Percentiles rank a stretch among this genome's conserved stretches.
phyloP scores from a whole-genome alignment of 2,888 invertebrate genomes.

The Calliopum simillimum region DNA sequence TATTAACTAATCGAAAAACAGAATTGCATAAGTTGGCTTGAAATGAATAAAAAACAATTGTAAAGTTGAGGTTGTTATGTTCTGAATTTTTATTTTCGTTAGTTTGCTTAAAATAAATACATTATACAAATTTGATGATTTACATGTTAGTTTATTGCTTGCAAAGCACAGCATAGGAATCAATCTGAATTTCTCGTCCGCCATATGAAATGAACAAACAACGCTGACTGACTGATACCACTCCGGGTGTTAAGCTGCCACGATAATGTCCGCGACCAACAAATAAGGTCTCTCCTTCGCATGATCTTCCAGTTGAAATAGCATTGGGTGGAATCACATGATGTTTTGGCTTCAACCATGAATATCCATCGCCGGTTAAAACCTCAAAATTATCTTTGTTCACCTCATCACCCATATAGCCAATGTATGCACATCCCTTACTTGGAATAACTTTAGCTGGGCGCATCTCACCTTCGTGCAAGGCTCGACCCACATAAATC shows the following conservation, averaged over 20 bases:
- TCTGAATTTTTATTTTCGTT: too few species aligned
- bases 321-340: constrained; percentile 71
- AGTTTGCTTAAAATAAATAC: too few species aligned
- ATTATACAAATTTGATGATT: too few species aligned
- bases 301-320: constrained; percentile 63
- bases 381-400: constrained; percentile 69
- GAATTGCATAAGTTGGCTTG: too few species aligned
- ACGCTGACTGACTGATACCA: constrained; percentile 69
- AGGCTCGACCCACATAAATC: constrained; percentile 66
- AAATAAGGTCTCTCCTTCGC: constrained; percentile 70
- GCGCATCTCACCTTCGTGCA: constrained; percentile 70
- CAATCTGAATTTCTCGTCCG: constrained; percentile 66
- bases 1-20: too few species aligned
- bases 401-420: constrained; percentile 71
- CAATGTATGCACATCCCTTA: constrained; percentile 71
- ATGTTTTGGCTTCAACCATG: constrained; percentile 68
- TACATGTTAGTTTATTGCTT: constrained; percentile 47
- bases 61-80: too few species aligned
- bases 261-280: constrained; percentile 71
- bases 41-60: too few species aligned
- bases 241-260: constrained; percentile 71
- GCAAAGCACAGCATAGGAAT: constrained; percentile 66
- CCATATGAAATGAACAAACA: constrained; percentile 68
- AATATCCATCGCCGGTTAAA: constrained; percentile 70
- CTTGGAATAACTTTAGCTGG: constrained; percentile 74